Percentiles rank a stretch among this genome's conserved stretches.
These are phyloP conservation scores for Chamaedrilus cognettii DNA, from an alignment of 2,888 invertebrate species.

Conservation along the genomic window DNA sequence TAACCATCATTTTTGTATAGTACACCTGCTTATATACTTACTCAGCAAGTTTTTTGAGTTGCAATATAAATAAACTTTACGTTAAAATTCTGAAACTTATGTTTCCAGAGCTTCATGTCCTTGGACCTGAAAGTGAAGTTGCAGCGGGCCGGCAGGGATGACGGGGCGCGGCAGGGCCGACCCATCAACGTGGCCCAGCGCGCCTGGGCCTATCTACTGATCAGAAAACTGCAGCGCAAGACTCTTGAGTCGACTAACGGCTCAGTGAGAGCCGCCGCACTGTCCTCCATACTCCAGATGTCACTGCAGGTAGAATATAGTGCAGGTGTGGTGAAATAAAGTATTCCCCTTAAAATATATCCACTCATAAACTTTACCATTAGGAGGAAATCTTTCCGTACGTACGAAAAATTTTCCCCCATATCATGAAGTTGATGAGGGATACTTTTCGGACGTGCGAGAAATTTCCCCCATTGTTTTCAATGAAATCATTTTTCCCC, in stretches of 20 bases:
- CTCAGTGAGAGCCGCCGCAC: constrained; percentile 36
- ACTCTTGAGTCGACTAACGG: constrained; percentile 36
- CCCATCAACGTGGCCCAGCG: constrained; percentile 42
- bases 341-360: no score
- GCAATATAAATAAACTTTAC: background rate
- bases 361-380: no score
- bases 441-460: no score
- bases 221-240: constrained; percentile 43
- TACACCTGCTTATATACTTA: no score
- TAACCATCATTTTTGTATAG: no score
- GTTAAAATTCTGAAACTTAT: background rate
- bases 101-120: constrained; percentile 22
- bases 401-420: no score
- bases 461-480: no score
- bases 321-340: no score
- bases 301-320: constrained; percentile 48
- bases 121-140: constrained; percentile 18
- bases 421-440: no score
- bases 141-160: constrained; percentile 8
- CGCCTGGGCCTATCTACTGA: constrained; percentile 48
- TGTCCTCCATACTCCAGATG: constrained; percentile 38
- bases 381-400: no score
- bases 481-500: no score
- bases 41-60: no score
- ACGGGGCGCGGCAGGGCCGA: background rate